Percentiles rank a stretch among this genome's conserved stretches.
Conservation (phyloP, 2,797 vertebrate species). For the Prionace glauca region DNA sequence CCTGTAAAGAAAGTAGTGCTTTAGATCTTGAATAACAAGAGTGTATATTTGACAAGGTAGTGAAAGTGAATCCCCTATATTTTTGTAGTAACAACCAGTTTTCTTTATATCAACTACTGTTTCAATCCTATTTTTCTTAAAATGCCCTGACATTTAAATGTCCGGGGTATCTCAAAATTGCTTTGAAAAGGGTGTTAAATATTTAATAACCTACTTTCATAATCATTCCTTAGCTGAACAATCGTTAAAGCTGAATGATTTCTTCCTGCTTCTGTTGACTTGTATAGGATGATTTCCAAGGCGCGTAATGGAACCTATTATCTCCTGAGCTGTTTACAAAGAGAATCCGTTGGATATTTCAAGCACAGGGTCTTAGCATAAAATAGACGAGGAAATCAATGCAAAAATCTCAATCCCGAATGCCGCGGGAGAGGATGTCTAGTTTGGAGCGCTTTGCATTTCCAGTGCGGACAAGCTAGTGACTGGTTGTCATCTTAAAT, state of each 20-base stretch:
- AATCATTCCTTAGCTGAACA: neutral
- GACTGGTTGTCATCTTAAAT: neutral
- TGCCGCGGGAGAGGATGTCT: neutral
- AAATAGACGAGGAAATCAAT: neutral
- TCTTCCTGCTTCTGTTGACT: neutral
- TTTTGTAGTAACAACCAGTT: neutral
- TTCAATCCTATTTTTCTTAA: neutral
- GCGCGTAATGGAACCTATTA: neutral
- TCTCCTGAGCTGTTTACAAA: neutral
- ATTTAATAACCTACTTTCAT: neutral
- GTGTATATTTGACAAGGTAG: neutral
- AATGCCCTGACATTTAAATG: neutral
- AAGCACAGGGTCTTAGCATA: neutral
- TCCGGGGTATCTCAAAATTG: neutral
- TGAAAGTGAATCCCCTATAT: neutral
- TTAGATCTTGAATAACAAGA: neutral
- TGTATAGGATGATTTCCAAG: neutral
- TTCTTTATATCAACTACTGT: neutral
- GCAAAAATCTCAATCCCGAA: neutral
- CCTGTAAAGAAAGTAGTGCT: neutral
- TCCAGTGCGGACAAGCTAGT: neutral
- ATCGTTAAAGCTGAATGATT: neutral
- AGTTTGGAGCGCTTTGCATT: neutral
- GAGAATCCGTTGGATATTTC: neutral
- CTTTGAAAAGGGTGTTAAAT: neutral